Conservation (phyloP, 53 echinoderm and acorn worm species). For the Apostichopus leukothele region DNA sequence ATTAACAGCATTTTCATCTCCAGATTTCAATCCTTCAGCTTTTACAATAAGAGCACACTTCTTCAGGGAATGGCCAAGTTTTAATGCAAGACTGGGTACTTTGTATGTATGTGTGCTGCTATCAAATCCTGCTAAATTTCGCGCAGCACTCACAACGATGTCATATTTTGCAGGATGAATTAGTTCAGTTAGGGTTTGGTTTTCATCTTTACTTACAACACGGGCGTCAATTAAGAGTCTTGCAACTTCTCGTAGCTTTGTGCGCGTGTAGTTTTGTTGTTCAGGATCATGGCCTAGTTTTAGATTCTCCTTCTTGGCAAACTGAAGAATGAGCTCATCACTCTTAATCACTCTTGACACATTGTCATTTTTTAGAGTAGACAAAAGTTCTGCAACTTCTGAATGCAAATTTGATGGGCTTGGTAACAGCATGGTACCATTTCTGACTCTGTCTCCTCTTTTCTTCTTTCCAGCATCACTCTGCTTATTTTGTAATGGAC, state of each 20-base stretch:
- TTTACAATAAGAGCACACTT: slow-evolving; percentile 45
- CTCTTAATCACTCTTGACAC: slow-evolving; percentile 62
- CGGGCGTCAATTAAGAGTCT: slow-evolving; percentile 62
- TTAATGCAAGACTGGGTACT: slow-evolving; percentile 44
- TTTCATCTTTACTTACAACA: slow-evolving; percentile 1
- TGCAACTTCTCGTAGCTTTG: slow-evolving; percentile 67
- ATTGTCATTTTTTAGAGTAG: slow-evolving; percentile 64
- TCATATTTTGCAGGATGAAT: slow-evolving; percentile 38
- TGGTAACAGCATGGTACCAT: slow-evolving; percentile 24
- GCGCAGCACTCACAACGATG: slow-evolving; percentile 33
- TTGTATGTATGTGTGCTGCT: slow-evolving; percentile 22
- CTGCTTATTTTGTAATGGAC: slow-evolving; percentile 44
- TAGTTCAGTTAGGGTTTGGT: slow-evolving; percentile 11
- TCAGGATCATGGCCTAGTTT: slow-evolving; percentile 73
- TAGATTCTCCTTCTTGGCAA: slow-evolving; percentile 62
- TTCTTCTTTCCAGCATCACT: neutral
- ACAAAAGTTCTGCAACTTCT: slow-evolving; percentile 38
- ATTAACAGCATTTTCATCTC: slow-evolving; percentile 5
- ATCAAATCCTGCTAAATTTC: slow-evolving; percentile 53
- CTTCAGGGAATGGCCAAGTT: slow-evolving; percentile 53
- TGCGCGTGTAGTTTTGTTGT: slow-evolving; percentile 57
- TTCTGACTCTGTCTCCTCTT: slow-evolving; percentile 33
- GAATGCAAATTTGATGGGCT: neutral
- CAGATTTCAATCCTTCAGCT: slow-evolving; percentile 24
- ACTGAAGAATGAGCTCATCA: slow-evolving; percentile 65